phyloP scores from a whole-genome alignment of 2,888 invertebrate species.

The Brachyptera risi region DNA sequence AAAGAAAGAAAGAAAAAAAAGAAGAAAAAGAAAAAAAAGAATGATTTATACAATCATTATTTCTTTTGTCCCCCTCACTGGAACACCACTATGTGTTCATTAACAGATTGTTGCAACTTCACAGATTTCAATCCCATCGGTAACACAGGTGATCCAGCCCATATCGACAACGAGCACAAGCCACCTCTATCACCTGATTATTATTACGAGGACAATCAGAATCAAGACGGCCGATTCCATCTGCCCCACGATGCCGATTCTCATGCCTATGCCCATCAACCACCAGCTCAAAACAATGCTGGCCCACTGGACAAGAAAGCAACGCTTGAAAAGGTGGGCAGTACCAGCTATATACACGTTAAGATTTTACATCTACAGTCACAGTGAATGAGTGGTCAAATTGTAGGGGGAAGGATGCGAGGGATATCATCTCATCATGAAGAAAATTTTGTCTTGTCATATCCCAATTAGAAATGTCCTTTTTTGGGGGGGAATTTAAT shows the following conservation, averaged over 20 bases:
- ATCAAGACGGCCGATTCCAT: conserved; percentile 18
- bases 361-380: too few species aligned
- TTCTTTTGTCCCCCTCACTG: too few species aligned
- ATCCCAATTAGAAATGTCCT: too few species aligned
- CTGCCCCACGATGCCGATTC: neutral
- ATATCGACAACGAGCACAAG: conserved; percentile 18
- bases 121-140: conserved; percentile 18
- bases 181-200: conserved; percentile 31
- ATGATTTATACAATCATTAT: too few species aligned
- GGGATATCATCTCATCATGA: neutral
- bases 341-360: too few species aligned
- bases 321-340: neutral
- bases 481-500: too few species aligned
- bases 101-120: too few species aligned
- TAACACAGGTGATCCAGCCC: conserved; percentile 6
- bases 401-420: neutral
- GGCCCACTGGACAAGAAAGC: neutral
- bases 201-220: conserved; percentile 33
- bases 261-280: conserved; percentile 6
- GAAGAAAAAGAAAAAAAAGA: too few species aligned
- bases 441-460: too few species aligned
- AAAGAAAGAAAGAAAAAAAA: too few species aligned
- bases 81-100: too few species aligned
- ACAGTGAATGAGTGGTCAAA: too few species aligned
- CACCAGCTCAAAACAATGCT: conserved; percentile 3